A percentile compares a stretch with the other conserved stretches of the same genome.
Conservation (phyloP, 2,888 invertebrate species). For the Bembecia ichneumoniformis region DNA sequence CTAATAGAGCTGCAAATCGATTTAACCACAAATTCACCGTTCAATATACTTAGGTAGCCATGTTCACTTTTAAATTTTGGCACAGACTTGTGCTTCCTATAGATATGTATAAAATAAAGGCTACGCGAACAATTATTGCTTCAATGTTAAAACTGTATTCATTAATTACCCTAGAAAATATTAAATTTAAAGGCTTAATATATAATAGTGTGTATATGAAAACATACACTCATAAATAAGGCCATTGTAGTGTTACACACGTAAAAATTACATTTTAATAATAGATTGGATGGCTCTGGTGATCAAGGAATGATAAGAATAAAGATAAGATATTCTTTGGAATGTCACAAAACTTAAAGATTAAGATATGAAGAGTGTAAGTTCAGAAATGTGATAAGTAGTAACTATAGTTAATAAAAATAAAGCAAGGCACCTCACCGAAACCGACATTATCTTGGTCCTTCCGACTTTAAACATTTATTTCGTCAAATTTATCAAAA, state of each 20-base stretch:
- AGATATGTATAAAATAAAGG: conserved; percentile 32
- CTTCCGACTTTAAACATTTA: conserved; percentile 32
- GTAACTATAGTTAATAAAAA: conserved; percentile 26
- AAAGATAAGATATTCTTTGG: conserved; percentile 55
- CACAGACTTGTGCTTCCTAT: conserved; percentile 52
- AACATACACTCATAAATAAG: conserved; percentile 12
- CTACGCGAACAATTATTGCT: conserved; percentile 59
- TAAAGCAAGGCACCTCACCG: conserved; percentile 48
- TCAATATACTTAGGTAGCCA: conserved; percentile 13
- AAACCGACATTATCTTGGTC: conserved; percentile 44
- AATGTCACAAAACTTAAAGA: conserved; percentile 53
- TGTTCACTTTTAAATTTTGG: conserved; percentile 40
- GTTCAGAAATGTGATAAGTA: conserved; percentile 24
- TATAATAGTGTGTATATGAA: conserved; percentile 17
- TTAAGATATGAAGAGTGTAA: conserved; percentile 12
- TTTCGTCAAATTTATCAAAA: neutral
- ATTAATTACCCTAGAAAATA: neutral
- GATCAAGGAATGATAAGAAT: conserved; percentile 21
- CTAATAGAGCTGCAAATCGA: neutral
- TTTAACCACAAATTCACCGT: neutral
- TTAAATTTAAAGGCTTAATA: neutral
- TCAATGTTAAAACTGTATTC: conserved; percentile 11
- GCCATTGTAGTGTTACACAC: conserved; percentile 37
- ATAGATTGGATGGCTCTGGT: no score
- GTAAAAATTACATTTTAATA: conserved; percentile 20